Conservation (phyloP, 92 coral and sea anemone species). For the Paragorgia papillata region DNA sequence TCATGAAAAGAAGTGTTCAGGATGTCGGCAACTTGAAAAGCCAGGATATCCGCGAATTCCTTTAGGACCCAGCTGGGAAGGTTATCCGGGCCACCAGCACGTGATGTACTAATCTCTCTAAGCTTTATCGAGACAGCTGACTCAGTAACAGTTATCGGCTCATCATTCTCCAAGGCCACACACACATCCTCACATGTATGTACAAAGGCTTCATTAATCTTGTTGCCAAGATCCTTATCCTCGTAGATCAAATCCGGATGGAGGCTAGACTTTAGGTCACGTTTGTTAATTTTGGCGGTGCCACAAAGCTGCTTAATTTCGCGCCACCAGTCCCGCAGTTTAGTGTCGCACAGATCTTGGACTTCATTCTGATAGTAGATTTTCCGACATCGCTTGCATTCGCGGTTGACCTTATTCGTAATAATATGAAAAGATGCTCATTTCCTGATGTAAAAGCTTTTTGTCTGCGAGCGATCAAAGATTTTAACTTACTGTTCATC, state of each 20-base stretch:
- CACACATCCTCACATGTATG: slow-evolving; percentile 33
- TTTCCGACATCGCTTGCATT: slow-evolving; percentile 57
- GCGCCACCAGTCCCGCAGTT: slow-evolving; percentile 59
- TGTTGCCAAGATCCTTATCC: slow-evolving; percentile 44
- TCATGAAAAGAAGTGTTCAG: slow-evolving; percentile 51
- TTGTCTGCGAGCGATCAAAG: slow-evolving; percentile 49
- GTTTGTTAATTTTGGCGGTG: slow-evolving; percentile 32
- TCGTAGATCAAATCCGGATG: slow-evolving; percentile 22
- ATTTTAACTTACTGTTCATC: slow-evolving; percentile 47
- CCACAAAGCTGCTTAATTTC: slow-evolving; percentile 56
- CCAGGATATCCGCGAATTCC: slow-evolving; percentile 47
- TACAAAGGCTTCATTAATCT: slow-evolving; percentile 55
- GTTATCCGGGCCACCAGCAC: slow-evolving; percentile 55
- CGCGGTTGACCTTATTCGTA: slow-evolving; percentile 64
- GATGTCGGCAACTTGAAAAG: slow-evolving; percentile 49
- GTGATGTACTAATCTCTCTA: slow-evolving; percentile 51
- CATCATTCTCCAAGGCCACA: slow-evolving; percentile 36
- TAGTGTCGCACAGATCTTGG: slow-evolving; percentile 33
- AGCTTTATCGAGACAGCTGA: slow-evolving; percentile 39
- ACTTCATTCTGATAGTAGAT: slow-evolving; percentile 54
- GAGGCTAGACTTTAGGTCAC: slow-evolving; percentile 42
- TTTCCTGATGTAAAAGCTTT: slow-evolving; percentile 60
- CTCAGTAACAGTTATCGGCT: slow-evolving; percentile 54
- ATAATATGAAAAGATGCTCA: slow-evolving; percentile 25
- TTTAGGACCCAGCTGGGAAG: slow-evolving; percentile 52